Conservation (phyloP, 2,797 vertebrate species). For the Lutjanus campechanus region DNA sequence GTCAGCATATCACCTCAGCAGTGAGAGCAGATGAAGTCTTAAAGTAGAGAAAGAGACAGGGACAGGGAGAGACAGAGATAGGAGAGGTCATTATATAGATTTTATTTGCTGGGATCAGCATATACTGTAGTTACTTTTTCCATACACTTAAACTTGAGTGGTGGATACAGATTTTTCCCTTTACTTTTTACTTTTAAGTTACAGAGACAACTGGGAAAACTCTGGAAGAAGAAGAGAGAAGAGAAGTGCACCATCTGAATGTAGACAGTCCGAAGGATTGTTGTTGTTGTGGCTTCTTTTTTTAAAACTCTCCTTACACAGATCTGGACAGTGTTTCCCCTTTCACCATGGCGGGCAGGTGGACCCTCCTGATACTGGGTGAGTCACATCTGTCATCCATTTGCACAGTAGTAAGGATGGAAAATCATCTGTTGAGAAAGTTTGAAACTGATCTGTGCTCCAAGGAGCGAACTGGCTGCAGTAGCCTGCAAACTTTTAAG, state of each 20-base stretch:
- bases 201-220: not conserved
- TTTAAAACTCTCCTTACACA: conserved; percentile 19
- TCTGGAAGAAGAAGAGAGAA: not conserved
- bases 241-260: not conserved
- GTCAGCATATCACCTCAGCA: conserved; percentile 25
- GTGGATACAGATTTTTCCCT: not conserved
- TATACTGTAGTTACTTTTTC: not conserved
- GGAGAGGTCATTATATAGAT: not conserved
- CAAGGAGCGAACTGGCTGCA: not conserved
- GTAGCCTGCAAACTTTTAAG: not conserved
- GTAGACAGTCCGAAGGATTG: not conserved
- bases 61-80: not conserved
- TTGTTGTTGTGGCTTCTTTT: conserved; percentile 24
- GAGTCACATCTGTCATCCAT: conserved; percentile 67
- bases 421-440: conserved; percentile 38
- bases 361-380: conserved; percentile 72
- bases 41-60: conserved; percentile 6
- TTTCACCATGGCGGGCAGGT: conserved; percentile 61
- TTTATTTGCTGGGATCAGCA: conserved; percentile 10
- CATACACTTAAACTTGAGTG: not conserved
- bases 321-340: conserved; percentile 18
- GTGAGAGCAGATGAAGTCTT: conserved; percentile 23
- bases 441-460: not conserved
- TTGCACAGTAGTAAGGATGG: conserved; percentile 22
- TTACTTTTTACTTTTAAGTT: not conserved